These are phyloP conservation scores for Stictocephala bisonia DNA, from an alignment of 2,888 invertebrate genomes.

Conservation along the genomic window DNA sequence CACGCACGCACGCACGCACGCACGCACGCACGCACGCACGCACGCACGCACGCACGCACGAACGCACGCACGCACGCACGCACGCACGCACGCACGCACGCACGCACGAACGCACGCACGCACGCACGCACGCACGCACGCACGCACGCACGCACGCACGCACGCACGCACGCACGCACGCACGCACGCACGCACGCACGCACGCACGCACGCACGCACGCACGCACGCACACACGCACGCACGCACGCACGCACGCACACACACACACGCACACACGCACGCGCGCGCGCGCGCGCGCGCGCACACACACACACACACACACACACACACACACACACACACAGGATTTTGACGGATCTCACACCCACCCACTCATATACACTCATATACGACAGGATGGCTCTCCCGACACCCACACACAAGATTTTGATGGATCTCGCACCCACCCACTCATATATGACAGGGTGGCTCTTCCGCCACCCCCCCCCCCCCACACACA, in stretches of 20 bases:
- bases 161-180: neutral
- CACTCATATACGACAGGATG: no score
- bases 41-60: neutral
- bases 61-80: neutral
- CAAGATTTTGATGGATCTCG: no score
- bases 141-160: neutral
- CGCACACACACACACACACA: neutral
- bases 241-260: constrained; percentile 30
- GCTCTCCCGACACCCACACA: neutral
- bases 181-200: neutral
- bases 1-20: constrained; percentile 1
- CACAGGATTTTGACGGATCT: no score
- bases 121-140: neutral
- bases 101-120: no score
- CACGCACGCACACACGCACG: neutral
- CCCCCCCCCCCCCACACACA: no score
- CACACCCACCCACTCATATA: no score
- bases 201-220: constrained; percentile 6
- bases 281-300: neutral
- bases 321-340: neutral
- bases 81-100: neutral
- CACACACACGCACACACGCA: neutral
- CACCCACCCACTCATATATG: no score
- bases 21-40: neutral
- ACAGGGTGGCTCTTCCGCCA: no score